phyloP scores from a whole-genome alignment of 2,888 invertebrate genomes.

The Epirrhoe alternata region DNA sequence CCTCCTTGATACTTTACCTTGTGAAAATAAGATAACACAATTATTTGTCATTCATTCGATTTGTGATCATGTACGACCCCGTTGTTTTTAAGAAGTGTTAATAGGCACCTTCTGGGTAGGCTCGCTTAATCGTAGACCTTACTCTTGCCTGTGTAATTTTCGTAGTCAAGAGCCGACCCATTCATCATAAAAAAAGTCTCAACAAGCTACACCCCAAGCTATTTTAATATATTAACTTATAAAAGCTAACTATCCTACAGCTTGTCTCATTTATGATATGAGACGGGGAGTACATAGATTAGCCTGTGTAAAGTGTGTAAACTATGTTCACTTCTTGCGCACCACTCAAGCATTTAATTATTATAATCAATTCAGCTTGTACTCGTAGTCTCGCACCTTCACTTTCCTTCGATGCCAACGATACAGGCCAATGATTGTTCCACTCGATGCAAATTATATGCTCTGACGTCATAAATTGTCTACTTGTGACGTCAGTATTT shows the following conservation, averaged over 20 bases:
- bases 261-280: neutral
- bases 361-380: conserved; percentile 27
- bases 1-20: no score
- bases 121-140: no score
- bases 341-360: conserved; percentile 19
- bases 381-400: conserved; percentile 6
- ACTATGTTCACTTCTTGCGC: neutral
- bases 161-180: no score
- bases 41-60: no score
- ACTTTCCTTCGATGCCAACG: conserved; percentile 11
- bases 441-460: neutral
- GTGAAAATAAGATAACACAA: no score
- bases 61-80: no score
- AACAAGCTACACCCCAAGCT: no score
- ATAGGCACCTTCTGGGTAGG: no score
- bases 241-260: neutral
- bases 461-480: neutral
- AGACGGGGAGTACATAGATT: neutral
- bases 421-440: neutral
- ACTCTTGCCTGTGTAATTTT: no score
- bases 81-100: no score
- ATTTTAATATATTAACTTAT: no score
- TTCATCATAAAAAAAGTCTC: no score
- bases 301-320: neutral
- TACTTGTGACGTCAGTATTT: neutral